Conservation (phyloP, 2,113 vertebrate species). For the Marmota flaviventris region DNA sequence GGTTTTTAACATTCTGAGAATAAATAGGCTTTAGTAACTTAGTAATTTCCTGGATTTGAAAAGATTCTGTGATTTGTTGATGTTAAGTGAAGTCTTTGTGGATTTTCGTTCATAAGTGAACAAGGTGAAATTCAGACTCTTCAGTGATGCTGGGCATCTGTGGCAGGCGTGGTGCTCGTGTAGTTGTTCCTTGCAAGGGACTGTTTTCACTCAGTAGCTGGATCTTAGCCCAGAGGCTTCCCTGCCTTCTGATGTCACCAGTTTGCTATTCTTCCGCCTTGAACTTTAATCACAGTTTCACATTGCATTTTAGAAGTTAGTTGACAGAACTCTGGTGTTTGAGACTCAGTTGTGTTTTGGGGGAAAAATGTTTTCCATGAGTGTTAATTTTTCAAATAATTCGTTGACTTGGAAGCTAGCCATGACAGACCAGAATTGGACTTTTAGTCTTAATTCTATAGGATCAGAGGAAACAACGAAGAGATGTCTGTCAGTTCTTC, state of each 20-base stretch:
- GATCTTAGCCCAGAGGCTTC: background rate
- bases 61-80: background rate
- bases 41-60: background rate
- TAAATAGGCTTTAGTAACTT: background rate
- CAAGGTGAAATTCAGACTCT: background rate
- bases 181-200: background rate
- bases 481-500: background rate
- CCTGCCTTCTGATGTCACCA: background rate
- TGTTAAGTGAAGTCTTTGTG: background rate
- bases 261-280: background rate
- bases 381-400: background rate
- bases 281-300: slow-evolving; percentile 47
- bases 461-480: background rate
- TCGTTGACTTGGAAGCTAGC: background rate
- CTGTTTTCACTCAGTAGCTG: background rate
- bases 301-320: background rate
- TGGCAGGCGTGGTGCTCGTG: background rate
- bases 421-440: background rate
- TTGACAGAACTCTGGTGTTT: background rate
- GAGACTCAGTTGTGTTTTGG: background rate
- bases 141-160: background rate
- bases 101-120: background rate
- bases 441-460: background rate
- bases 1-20: background rate
- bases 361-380: background rate